Evolutionary conservation across 2,797 vertebrate species (phyloP).

Genomic region (Gymnoscopelus braueri): DNA sequence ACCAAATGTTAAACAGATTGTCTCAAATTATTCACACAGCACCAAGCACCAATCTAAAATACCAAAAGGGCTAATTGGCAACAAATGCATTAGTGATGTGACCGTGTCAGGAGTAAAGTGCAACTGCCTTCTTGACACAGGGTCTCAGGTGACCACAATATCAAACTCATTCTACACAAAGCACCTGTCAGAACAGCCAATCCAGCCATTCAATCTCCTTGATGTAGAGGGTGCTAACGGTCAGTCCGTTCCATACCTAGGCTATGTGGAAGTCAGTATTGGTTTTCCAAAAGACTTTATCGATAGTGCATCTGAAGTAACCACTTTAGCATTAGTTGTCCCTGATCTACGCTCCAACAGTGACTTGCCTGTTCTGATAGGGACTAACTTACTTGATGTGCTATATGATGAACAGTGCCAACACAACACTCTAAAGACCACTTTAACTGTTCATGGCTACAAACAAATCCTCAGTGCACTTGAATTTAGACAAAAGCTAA

Average conservation of each 20-base stretch:
- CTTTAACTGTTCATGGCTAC: background rate
- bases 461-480: background rate
- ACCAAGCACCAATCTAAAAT: background rate
- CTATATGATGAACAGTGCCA: constrained; percentile 16
- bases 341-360: background rate
- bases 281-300: constrained; percentile 19
- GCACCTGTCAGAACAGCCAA: background rate
- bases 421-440: too few species aligned
- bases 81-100: background rate
- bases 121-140: constrained; percentile 21
- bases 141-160: constrained; percentile 22
- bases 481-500: background rate
- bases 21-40: background rate
- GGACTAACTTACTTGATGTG: constrained; percentile 27
- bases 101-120: constrained; percentile 3
- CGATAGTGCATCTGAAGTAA: background rate
- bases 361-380: constrained; percentile 8
- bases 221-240: constrained; percentile 28
- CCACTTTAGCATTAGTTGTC: constrained; percentile 21
- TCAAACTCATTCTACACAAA: constrained; percentile 19
- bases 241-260: constrained; percentile 18
- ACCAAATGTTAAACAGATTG: too few species aligned
- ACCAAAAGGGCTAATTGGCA: constrained; percentile 5
- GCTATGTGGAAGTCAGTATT: constrained; percentile 21
- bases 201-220: constrained; percentile 22